Evolutionary conservation across 1,140 invertebrate genomes (phyloP).

Genomic region (Pissodes strobi): DNA sequence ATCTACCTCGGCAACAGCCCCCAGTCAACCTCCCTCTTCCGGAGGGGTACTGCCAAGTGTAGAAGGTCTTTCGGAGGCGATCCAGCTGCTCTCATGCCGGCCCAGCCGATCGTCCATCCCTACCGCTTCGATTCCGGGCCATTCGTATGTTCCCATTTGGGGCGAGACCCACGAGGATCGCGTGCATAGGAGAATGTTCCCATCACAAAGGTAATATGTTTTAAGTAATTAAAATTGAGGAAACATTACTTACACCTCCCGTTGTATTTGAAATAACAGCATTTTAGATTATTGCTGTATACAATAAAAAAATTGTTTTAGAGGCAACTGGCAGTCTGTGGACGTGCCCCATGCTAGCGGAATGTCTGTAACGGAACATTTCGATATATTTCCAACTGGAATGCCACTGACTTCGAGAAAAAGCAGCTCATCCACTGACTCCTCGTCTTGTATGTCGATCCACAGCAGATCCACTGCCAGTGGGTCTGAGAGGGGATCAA

Average conservation of each 20-base stretch:
- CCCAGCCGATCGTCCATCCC: constrained; percentile 55
- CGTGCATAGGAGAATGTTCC: constrained; percentile 50
- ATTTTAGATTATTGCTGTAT: too few species aligned
- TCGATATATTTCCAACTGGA: constrained; percentile 50
- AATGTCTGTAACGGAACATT: constrained; percentile 50
- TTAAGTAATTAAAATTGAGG: neutral
- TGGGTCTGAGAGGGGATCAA: constrained; percentile 58
- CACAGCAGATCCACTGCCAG: constrained; percentile 62
- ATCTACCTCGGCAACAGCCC: constrained; percentile 55
- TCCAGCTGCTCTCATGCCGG: constrained; percentile 66
- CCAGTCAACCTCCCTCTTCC: constrained; percentile 41
- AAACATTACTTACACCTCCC: neutral
- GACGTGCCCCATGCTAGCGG: constrained; percentile 44
- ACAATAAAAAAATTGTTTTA: too few species aligned
- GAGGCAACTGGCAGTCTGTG: constrained; percentile 53
- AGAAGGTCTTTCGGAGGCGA: constrained; percentile 70
- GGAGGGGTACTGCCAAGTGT: constrained; percentile 60
- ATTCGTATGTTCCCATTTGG: constrained; percentile 44
- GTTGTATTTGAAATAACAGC: too few species aligned
- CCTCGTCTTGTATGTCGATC: constrained; percentile 62
- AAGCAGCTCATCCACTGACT: constrained; percentile 67
- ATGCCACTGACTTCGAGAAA: constrained; percentile 61
- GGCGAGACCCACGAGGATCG: constrained; percentile 52
- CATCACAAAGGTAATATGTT: constrained; percentile 44
- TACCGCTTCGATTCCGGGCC: constrained; percentile 43